Conservation (phyloP, 1,140 invertebrate genomes). For the Dendroctonus ponderosae region DNA sequence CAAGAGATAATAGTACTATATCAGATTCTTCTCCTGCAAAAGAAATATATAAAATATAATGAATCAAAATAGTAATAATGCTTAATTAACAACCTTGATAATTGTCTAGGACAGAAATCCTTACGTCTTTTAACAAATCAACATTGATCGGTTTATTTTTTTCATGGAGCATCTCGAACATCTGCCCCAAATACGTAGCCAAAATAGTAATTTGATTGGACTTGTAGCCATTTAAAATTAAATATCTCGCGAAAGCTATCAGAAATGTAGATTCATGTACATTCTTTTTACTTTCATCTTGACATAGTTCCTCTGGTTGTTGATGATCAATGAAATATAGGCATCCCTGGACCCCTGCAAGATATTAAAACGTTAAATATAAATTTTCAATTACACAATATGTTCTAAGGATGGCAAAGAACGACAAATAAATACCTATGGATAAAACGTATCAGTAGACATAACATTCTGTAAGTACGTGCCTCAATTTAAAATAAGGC, state of each 20-base stretch:
- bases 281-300: slow-evolving; percentile 61
- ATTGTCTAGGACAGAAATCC: slow-evolving; percentile 73
- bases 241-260: slow-evolving; percentile 58
- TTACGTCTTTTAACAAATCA: slow-evolving; percentile 50
- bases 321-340: slow-evolving; percentile 65
- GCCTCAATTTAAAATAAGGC: too few species aligned
- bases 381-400: too few species aligned
- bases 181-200: slow-evolving; percentile 66
- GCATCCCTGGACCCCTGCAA: slow-evolving; percentile 49
- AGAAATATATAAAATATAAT: neutral
- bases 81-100: slow-evolving; percentile 62
- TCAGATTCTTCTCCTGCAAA: slow-evolving; percentile 70
- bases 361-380: neutral
- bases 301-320: slow-evolving; percentile 53
- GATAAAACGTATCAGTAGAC: too few species aligned
- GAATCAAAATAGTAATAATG: neutral
- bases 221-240: slow-evolving; percentile 61
- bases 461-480: too few species aligned
- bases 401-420: too few species aligned
- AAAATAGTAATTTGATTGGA: slow-evolving; percentile 65
- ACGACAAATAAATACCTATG: too few species aligned
- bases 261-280: slow-evolving; percentile 60
- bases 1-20: slow-evolving; percentile 80
- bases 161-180: slow-evolving; percentile 56
- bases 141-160: slow-evolving; percentile 46